These are phyloP conservation scores for Galagoides demidoff DNA, from an alignment of 2,797 vertebrate genomes.

Conservation along the genomic window DNA sequence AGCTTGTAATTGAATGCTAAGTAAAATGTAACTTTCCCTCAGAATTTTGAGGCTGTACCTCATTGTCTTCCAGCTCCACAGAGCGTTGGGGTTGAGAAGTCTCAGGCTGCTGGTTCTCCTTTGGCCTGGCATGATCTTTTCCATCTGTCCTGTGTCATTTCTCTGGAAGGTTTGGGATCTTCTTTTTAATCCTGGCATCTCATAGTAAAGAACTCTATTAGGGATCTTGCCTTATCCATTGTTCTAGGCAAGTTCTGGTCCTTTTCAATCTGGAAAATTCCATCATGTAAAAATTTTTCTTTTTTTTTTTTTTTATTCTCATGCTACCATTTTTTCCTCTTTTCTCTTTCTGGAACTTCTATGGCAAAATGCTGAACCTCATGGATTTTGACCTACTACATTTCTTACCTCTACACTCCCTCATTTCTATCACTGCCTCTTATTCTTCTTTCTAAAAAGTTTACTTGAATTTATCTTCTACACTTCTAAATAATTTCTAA, in stretches of 20 bases:
- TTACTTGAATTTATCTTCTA: slow-evolving; percentile 26
- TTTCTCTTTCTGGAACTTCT: background rate
- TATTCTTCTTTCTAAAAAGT: slow-evolving; percentile 36
- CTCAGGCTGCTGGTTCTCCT: background rate
- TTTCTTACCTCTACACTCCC: background rate
- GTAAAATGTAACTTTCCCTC: background rate
- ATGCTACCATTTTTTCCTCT: background rate
- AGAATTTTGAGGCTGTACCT: background rate
- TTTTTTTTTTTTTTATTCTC: background rate
- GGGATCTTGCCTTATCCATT: background rate
- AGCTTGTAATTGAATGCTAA: background rate
- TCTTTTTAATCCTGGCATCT: slow-evolving; percentile 2
- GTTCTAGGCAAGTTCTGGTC: background rate
- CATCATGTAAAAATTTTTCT: background rate
- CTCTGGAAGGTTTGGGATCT: slow-evolving; percentile 8
- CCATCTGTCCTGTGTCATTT: background rate
- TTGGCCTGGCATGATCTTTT: background rate
- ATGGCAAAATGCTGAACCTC: background rate
- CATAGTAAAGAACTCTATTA: background rate
- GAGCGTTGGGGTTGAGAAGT: rapidly evolving
- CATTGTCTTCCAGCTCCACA: background rate
- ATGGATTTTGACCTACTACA: background rate
- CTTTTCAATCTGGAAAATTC: background rate
- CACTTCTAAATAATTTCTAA: background rate
- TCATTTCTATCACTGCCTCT: background rate